Evolutionary conservation across 2,888 invertebrate species (phyloP), one percentile per base, ranked within the genome.

Genomic region (Chouioia cunea): DNA sequence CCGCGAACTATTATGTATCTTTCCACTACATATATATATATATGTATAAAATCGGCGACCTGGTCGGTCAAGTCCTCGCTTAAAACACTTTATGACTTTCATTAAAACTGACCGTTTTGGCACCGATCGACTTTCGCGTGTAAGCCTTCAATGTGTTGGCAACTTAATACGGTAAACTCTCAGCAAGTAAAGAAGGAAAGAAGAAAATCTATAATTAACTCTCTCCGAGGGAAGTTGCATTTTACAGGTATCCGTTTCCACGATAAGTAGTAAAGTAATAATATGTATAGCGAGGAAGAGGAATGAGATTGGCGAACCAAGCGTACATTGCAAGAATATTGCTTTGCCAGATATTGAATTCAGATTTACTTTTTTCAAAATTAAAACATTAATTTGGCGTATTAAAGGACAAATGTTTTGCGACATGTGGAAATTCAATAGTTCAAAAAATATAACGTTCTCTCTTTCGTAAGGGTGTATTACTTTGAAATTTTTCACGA

Each of bases 31-130:
- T 20, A 27, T 65, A 56, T 20, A 22, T 70, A 56, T 58, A 58
- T 60, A 22, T 52, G 56, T 73, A 71, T 65, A 74, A 74, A 69
- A 75, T 74, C 59, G 71, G 67, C 68, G 63, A 74, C n/a, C n/a
- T n/a, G n/a, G n/a, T n/a, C n/a, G n/a, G 58, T 15, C 59, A 12
- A 46, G 36, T 48, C 23, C 54, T 20, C 48, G 71, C 71, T n/a
- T n/a, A n/a, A 64, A 74, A 75, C 75, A 77, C 75, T 82, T 82
- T 81, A 82, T 77, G 78, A 73, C 74, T 81, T 80, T 81, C 80
- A 79, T 81, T 79, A 81, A 80, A 79, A 77, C 77, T 75, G 72
- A 63, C 75, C 74, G 73, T 73, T 73, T 62, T 70, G 75, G 74
- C 44, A n/a, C n/a, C n/a, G 63, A 74, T 71, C 70, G 74, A 74